A percentile compares a stretch with the other conserved stretches of the same genome.
Conservation (phyloP, 2,113 vertebrate species). For the Hirundichthys speculiger region DNA sequence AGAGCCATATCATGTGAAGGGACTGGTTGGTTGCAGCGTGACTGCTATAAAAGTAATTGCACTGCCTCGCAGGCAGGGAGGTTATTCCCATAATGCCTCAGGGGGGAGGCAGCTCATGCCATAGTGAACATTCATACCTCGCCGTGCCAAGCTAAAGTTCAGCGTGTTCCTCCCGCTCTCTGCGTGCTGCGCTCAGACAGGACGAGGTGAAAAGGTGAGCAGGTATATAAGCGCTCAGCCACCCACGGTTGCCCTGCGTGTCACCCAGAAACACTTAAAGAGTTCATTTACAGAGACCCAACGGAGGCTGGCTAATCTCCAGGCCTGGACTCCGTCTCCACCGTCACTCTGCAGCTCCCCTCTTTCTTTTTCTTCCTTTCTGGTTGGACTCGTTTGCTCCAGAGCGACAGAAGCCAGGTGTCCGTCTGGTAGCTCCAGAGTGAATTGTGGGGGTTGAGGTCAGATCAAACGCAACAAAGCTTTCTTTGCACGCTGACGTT, state of each 20-base stretch:
- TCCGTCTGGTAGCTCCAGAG: conserved; percentile 42
- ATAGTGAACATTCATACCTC: conserved; percentile 11
- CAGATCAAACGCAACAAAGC: conserved; percentile 48
- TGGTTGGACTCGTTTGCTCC: conserved; percentile 15
- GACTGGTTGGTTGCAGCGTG: neutral
- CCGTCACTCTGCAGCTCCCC: conserved; percentile 25
- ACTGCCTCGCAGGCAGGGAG: neutral
- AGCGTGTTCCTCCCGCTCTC: conserved; percentile 1
- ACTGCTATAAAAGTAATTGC: neutral
- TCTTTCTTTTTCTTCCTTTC: too few relatives aligned
- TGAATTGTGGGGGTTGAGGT: conserved; percentile 50
- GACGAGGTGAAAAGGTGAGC: conserved; percentile 17
- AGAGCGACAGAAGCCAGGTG: conserved; percentile 71
- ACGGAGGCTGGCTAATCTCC: conserved; percentile 31
- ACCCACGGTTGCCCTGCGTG: conserved; percentile 25
- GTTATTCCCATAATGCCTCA: too few relatives aligned
- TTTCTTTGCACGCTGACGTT: conserved; percentile 24
- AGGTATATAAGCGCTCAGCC: conserved; percentile 22
- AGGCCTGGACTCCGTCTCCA: conserved; percentile 65
- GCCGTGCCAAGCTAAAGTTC: conserved; percentile 20
- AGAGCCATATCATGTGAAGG: fast-evolving
- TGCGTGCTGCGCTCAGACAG: conserved; percentile 7
- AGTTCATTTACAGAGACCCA: conserved; percentile 51
- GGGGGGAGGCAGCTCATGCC: conserved; percentile 11
- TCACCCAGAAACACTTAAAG: conserved; percentile 55